Base-by-base conservation (phyloP, 2,888 invertebrate genomes). In the Lordiphosa fenestrarum region DNA sequence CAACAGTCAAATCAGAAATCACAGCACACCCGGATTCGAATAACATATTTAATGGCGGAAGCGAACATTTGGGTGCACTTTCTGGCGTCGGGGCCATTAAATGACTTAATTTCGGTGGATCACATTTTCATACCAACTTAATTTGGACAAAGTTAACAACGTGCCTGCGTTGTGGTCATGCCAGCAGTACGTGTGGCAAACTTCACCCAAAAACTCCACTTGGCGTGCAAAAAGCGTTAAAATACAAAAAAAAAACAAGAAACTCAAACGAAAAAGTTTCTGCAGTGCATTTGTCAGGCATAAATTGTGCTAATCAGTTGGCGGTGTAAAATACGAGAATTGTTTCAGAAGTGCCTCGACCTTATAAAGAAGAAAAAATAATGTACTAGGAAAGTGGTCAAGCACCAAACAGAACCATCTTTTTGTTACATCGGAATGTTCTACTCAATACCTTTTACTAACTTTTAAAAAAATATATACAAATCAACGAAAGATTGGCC, bases 251-350 rank as follows among this genome's bases (percentile, higher is more conserved):
- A 1, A 6, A 7, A 9, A 9, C 9, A 30, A 30, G 2, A 9
- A 30, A 0, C 9, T 9, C 7, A 30, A 30, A 30, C 30, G 30
- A 9, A 30, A 30, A 30, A 30, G 30, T 30, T 30, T 30, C 53
- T 54, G 54, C 54, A 58, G 49, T 47, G 60, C 66, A 73, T 73
- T 77, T 73, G 73, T 73, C 63, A 70, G 66, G 66, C 48, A 77
- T 49, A 76, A 76, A 73, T 60, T 59, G 59, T 53, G 59, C 66
- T 65, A 73, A 76, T 80, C 81, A 81, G 71, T 66, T 81, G 64
- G 54, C 42, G 54, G 49, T 59, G 44, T 53, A 52, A 30, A 25
- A 7, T 25, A 25, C 25, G 25, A 25, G 25, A 25, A 25, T 25
- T 7, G 25, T 25, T 25, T 25, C 0, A 25, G 7, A 6, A 25